Conservation (phyloP, 2,797 vertebrate genomes). For the Staurois parvus region DNA sequence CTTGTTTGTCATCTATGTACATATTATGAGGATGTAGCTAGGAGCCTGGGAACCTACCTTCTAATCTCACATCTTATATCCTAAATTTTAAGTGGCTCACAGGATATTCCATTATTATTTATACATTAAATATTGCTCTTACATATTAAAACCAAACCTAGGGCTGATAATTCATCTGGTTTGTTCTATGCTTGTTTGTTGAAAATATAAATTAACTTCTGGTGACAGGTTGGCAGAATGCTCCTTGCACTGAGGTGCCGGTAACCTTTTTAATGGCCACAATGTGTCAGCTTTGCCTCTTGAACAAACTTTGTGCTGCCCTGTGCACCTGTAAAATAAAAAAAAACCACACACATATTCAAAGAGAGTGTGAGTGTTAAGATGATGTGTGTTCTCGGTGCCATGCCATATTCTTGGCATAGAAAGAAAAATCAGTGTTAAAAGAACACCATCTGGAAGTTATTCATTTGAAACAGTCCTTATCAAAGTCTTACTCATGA, state of each 20-base stretch:
- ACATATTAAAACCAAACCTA: too few relatives aligned
- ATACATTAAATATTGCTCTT: too few relatives aligned
- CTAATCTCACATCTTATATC: too few relatives aligned
- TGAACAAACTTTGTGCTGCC: slow-evolving; percentile 4
- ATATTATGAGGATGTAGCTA: too few relatives aligned
- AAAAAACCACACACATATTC: not conserved
- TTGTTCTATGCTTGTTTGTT: not conserved
- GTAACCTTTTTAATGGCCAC: slow-evolving; percentile 6
- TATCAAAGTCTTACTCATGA: not conserved
- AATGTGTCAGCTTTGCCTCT: not conserved
- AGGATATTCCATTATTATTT: too few relatives aligned
- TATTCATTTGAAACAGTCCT: not conserved
- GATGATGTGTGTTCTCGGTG: not conserved
- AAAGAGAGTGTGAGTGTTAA: not conserved
- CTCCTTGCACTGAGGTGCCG: slow-evolving; percentile 8
- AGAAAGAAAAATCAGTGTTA: not conserved
- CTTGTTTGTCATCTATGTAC: too few relatives aligned
- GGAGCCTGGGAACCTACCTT: too few relatives aligned
- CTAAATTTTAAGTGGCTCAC: too few relatives aligned
- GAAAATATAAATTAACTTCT: not conserved
- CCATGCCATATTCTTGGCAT: not conserved
- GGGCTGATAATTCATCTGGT: not conserved
- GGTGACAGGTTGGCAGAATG: not conserved
- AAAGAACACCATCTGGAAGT: not conserved
- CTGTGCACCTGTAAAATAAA: not conserved